Conservation (phyloP, 2,888 invertebrate genomes). For the Dendrolimus houi region DNA sequence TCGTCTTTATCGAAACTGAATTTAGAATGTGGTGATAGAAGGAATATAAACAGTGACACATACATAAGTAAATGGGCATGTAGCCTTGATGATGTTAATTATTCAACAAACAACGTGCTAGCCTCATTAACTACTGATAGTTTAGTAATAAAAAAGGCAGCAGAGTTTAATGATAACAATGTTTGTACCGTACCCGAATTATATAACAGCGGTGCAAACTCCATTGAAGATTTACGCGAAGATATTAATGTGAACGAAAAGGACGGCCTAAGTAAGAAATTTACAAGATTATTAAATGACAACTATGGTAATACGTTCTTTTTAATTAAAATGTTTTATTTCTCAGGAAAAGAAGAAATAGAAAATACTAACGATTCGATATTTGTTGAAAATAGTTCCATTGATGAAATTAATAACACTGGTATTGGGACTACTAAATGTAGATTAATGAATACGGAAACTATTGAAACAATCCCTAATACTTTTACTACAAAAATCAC, state of each 20-base stretch:
- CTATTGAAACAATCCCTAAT: conserved; percentile 9
- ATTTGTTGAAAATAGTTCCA: conserved; percentile 5
- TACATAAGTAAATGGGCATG: conserved; percentile 19
- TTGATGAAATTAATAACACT: conserved; percentile 23
- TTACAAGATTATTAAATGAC: background rate
- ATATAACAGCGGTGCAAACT: background rate
- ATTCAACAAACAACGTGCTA: conserved; percentile 4
- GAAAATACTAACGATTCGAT: background rate
- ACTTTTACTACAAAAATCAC: conserved; percentile 1
- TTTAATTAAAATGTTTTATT: no score
- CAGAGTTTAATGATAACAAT: background rate
- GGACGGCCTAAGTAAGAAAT: background rate
- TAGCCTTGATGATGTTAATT: conserved; percentile 2
- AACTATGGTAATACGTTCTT: background rate
- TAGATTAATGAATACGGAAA: conserved; percentile 7
- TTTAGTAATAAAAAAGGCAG: conserved; percentile 2
- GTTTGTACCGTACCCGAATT: background rate
- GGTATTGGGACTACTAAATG: conserved; percentile 9
- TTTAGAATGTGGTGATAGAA: conserved; percentile 30
- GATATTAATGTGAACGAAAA: conserved; percentile 3
- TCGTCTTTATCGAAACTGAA: conserved; percentile 24
- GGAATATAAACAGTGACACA: conserved; percentile 44
- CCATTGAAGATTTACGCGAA: background rate
- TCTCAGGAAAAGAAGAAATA: background rate
- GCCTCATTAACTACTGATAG: conserved; percentile 8